Percentiles rank a stretch among this genome's conserved stretches.
Evolutionary conservation across 2,113 vertebrate species (phyloP).

Genomic region (Pygathrix nemaeus): DNA sequence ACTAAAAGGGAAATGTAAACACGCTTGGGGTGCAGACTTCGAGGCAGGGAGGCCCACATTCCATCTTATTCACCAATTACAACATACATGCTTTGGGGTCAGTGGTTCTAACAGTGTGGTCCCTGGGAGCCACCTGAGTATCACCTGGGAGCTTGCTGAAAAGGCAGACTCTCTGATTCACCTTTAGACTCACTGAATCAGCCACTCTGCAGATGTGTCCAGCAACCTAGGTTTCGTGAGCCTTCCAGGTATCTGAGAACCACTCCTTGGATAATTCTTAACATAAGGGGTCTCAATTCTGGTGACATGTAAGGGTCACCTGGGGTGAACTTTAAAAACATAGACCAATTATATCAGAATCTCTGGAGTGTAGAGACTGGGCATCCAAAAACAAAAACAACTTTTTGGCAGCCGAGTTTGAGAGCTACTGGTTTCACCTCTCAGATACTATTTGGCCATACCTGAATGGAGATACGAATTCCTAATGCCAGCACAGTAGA

Average conservation of each 20-base stretch:
- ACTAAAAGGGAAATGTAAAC: background rate
- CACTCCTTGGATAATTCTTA: background rate
- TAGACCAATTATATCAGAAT: background rate
- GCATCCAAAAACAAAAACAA: background rate
- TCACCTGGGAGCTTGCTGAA: background rate
- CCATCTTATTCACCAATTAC: background rate
- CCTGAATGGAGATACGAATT: background rate
- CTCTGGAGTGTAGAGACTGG: background rate
- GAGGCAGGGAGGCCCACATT: background rate
- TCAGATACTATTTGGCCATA: background rate
- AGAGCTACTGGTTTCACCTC: background rate
- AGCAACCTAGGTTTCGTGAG: accelerated
- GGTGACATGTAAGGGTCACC: background rate
- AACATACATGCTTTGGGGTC: background rate
- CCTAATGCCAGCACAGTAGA: accelerated
- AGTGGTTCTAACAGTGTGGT: background rate
- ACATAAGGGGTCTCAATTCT: background rate
- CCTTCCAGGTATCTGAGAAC: background rate
- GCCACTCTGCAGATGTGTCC: no score
- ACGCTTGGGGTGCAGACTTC: background rate
- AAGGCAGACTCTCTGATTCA: background rate
- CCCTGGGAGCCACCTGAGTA: no score
- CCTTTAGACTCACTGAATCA: background rate
- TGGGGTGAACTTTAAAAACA: background rate
- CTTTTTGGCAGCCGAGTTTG: background rate